A percentile compares a stretch with the other conserved stretches of the same genome.
phyloP scores from a whole-genome alignment of 2,113 vertebrate species.

The Boulengeromyrus knoepffleri region DNA sequence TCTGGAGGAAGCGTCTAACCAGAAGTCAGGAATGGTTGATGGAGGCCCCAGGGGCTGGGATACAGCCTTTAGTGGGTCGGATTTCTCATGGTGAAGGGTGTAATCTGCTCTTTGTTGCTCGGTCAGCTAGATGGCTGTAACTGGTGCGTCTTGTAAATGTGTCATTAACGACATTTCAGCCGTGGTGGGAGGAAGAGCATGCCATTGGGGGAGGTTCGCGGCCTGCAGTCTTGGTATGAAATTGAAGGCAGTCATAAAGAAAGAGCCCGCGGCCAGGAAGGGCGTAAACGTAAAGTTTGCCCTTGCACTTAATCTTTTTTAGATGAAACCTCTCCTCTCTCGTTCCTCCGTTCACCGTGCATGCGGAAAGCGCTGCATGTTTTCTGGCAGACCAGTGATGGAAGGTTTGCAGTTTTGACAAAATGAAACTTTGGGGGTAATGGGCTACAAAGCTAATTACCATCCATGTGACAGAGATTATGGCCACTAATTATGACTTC shows the following conservation, averaged over 20 bases:
- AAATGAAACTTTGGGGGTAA: background rate
- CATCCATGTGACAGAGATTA: background rate
- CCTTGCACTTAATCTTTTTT: conserved; percentile 3
- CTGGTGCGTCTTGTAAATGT: background rate
- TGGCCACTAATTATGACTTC: background rate
- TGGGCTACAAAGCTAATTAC: background rate
- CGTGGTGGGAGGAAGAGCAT: background rate
- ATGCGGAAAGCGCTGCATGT: background rate
- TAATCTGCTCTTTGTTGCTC: background rate
- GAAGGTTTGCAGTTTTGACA: background rate
- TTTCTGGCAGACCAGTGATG: background rate
- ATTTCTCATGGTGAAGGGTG: background rate
- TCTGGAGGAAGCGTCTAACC: background rate
- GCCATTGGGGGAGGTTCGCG: background rate
- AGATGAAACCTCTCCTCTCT: background rate
- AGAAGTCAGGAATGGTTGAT: background rate
- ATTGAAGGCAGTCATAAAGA: background rate
- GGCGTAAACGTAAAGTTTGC: background rate
- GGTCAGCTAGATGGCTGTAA: background rate
- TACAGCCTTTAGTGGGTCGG: background rate
- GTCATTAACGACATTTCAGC: background rate
- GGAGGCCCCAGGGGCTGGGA: background rate
- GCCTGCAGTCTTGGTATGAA: background rate
- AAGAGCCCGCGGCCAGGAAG: background rate
- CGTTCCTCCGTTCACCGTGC: background rate